Conservation (phyloP, 2,797 vertebrate species). For the Cuniculus paca region DNA sequence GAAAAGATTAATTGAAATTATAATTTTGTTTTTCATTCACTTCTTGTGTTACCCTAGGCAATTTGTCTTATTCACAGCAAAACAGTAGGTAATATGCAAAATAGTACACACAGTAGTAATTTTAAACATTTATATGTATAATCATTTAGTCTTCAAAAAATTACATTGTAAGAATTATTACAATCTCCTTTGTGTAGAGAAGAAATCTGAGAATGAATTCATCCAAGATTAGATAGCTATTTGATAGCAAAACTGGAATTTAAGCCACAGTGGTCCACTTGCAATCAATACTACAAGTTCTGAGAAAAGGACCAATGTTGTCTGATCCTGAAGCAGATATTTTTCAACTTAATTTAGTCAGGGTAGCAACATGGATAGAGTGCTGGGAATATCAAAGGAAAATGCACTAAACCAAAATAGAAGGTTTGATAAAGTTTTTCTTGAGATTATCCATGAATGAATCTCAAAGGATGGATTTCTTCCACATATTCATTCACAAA, state of each 20-base stretch:
- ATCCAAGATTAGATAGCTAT: neutral
- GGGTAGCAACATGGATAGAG: neutral
- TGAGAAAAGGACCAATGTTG: neutral
- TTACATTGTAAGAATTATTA: neutral
- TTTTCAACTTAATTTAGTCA: neutral
- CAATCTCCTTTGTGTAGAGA: neutral
- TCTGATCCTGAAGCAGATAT: neutral
- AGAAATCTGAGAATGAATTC: neutral
- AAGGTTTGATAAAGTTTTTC: constrained; percentile 7
- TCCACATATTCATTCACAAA: neutral
- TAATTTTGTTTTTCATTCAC: too few species aligned
- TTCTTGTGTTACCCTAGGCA: too few species aligned
- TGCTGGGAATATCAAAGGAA: neutral
- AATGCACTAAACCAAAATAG: neutral
- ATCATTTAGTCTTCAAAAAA: constrained; percentile 30
- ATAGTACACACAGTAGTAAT: neutral
- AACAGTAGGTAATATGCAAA: constrained; percentile 20
- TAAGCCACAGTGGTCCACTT: neutral
- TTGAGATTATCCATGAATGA: neutral
- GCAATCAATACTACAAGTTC: neutral
- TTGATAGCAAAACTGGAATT: neutral
- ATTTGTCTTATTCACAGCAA: constrained; percentile 19
- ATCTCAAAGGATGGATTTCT: neutral
- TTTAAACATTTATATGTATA: neutral
- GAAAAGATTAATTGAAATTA: too few species aligned